Evolutionary conservation across 1,140 invertebrate species (phyloP).

Genomic region (Cryptotermes secundus): DNA sequence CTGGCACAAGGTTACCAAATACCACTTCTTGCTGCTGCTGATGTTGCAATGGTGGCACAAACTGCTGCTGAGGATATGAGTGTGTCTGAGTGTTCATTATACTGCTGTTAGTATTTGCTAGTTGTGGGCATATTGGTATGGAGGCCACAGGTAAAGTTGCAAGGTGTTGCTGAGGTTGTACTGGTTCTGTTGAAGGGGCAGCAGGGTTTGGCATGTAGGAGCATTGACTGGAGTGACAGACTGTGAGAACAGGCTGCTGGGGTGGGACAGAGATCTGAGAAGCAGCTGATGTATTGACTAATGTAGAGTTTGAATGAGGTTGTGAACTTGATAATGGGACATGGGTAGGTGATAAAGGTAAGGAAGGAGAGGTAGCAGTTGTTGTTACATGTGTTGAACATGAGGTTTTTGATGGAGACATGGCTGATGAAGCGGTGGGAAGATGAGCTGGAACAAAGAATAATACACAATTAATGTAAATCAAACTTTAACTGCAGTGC

Average conservation of each 20-base stretch:
- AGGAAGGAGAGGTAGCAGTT: slow-evolving; percentile 25
- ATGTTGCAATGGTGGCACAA: background rate
- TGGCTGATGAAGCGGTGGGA: background rate
- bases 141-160: background rate
- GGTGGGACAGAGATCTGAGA: background rate
- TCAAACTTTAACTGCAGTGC: background rate
- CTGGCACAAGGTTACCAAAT: background rate
- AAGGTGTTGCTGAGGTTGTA: background rate
- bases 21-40: slow-evolving; percentile 22
- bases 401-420: background rate
- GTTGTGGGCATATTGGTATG: background rate
- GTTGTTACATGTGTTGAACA: slow-evolving; percentile 2
- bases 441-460: background rate
- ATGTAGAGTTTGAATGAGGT: background rate
- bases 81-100: background rate
- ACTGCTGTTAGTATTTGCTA: background rate
- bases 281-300: background rate
- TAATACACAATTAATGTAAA: background rate
- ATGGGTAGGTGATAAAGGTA: background rate
- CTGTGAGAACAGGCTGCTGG: background rate
- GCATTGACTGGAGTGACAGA: background rate
- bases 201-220: background rate
- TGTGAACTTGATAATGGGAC: background rate
- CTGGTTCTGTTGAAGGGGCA: background rate
- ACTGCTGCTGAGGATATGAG: background rate